Base-by-base conservation (phyloP, 2,888 invertebrate genomes). In the Himalopsyche kuldschensis region DNA sequence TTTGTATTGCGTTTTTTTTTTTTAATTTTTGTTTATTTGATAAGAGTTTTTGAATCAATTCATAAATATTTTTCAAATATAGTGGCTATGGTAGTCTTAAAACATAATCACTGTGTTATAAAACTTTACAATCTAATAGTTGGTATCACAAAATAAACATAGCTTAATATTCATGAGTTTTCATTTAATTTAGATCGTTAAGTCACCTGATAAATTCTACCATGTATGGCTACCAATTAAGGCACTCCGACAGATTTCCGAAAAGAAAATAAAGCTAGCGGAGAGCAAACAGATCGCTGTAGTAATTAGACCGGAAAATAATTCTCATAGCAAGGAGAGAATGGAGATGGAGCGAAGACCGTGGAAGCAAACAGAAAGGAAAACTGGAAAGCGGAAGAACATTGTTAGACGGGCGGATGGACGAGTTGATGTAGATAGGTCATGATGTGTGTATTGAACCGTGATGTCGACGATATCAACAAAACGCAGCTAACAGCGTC, bases 261-360 rank as follows among this genome's bases (percentile, higher is more conserved):
- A 27, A 78, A 78, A 78, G 78, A 78, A 78, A 78, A 78, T 46
- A 41, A 76, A 78, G 46, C 41, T 78, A 46, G 46, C 27, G 46
- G 78, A 47, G 47, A 30, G 79, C 79, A 79, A 79, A 79, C 79
- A 79, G 79, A 79, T 55, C 46, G 55, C 79, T 69, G 63, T 11
- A 27, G 79, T 79, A 79, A 79, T 79, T 79, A 55, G 63, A 55
- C 48, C 79, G 63, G 55, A 55, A 55, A 55, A 55, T 79, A 79
- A 79, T 79, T 79, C 79, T 48, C 79, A 79, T 79, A 31, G 79
- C 69, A 27, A 79, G 31, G 79, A 48, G 17, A 55, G 31, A 27
- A 30, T 35, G 79, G 78, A 46, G 76, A 41, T 24, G 76, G 76
- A 41, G 20, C 20, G 41, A 35, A 69, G 69, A 69, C 24, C 69